phyloP scores from a whole-genome alignment of 2,113 vertebrate genomes.

The Hydropotes inermis region DNA sequence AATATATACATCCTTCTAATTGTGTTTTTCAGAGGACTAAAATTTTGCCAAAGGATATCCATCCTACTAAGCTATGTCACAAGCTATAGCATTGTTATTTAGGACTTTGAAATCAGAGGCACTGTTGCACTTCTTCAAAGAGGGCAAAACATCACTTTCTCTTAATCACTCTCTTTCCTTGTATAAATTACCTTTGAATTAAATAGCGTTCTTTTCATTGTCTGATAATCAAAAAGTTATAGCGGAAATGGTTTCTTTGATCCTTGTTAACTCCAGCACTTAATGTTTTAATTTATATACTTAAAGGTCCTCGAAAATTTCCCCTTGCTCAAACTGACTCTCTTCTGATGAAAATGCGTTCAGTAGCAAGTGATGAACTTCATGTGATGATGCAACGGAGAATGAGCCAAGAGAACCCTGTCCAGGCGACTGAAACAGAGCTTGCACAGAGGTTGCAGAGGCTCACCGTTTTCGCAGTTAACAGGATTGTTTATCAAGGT shows the following conservation, averaged over 20 bases:
- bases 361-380: slow-evolving; percentile 94
- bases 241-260: background rate
- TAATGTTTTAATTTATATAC: slow-evolving; percentile 40
- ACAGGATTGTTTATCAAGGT: slow-evolving; percentile 96
- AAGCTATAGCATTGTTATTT: background rate
- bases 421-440: slow-evolving; percentile 91
- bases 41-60: background rate
- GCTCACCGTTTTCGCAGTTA: slow-evolving; percentile 91
- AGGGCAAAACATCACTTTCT: slow-evolving; percentile 20
- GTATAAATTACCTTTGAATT: slow-evolving; percentile 17
- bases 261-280: background rate
- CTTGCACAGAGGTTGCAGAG: slow-evolving; percentile 94
- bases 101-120: background rate
- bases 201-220: slow-evolving; percentile 10
- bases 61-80: background rate
- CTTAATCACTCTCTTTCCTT: slow-evolving; percentile 14
- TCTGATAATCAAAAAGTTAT: background rate
- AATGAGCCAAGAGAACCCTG: slow-evolving; percentile 95
- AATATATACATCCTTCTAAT: background rate
- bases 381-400: slow-evolving; percentile 93
- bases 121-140: slow-evolving; percentile 63
- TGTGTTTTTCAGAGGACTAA: background rate
- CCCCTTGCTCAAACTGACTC: slow-evolving; percentile 91
- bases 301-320: slow-evolving; percentile 88
- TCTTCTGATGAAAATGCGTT: slow-evolving; percentile 93